Base-by-base conservation (phyloP, 2,113 vertebrate genomes). In the Rattus rattus region DNA sequence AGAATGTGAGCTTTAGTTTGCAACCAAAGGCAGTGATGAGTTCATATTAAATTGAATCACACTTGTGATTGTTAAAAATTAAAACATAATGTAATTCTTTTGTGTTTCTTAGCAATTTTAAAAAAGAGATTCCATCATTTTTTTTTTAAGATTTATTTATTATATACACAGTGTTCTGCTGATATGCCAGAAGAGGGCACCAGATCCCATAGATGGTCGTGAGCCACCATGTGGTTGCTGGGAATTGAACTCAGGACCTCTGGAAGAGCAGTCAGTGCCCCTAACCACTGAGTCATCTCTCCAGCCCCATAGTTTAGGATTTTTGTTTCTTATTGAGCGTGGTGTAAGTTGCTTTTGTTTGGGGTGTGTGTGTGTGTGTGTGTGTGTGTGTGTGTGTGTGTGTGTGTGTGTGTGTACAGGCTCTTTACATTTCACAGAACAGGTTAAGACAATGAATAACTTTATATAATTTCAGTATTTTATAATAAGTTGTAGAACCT, bases 311-410 rank as follows among this genome's bases (percentile, higher is more conserved):
- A 36, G n/a, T 59, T 59, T 56, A 81, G 54, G 20, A 39, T 81
- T 81, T 94, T 96, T 96, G 33, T 88, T 95, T 95, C 85, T 96
- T 54, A 52, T 43, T 89, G 16, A 86, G 88, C 39, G 67, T 2
- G 1, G 1, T 86, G 47, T 56, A 86, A 72, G 5, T 81, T 54
- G 72, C 73, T 56, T 30, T 33, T 16, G 13, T 16, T 30, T 16
- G 28, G 2, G 22, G 13, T 17, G 9, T 39, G 72, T 22, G 36
- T 39, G n/a, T 39, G n/a, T 39, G 36, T 39, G n/a, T n/a, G 36
- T 39, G 16, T 73, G 6, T 39, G 36, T 39, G n/a, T n/a, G 36
- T 39, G 16, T 73, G 6, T 54, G 52, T 54, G 52, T 54, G 52
- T 54, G 52, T 54, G 52, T 54, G 52, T 54, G 43, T 43, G 43